Conservation (phyloP, 2,113 vertebrate species). For the Datnioides undecimradiatus region DNA sequence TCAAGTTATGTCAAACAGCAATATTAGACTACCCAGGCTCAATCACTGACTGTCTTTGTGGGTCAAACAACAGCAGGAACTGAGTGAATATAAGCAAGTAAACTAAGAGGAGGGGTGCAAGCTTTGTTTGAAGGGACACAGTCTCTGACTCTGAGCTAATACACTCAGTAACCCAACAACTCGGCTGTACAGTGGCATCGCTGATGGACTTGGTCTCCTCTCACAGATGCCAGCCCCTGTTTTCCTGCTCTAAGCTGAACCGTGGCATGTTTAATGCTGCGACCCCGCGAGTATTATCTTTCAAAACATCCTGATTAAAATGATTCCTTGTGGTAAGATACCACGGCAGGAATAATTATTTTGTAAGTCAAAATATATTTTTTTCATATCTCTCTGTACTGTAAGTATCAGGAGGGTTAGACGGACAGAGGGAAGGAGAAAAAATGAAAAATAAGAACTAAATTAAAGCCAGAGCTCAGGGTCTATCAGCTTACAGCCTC, state of each 20-base stretch:
- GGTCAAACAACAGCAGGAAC: no score
- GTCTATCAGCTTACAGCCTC: slow-evolving; percentile 82
- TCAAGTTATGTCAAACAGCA: no score
- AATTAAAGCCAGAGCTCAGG: slow-evolving; percentile 81
- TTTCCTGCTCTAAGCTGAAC: slow-evolving; percentile 47
- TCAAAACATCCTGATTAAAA: slow-evolving; percentile 82
- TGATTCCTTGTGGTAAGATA: slow-evolving; percentile 70
- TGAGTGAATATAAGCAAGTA: no score
- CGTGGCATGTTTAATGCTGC: slow-evolving; percentile 54
- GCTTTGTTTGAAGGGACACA: no score
- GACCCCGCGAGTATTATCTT: slow-evolving; percentile 65
- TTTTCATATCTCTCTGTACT: slow-evolving; percentile 57
- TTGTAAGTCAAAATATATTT: slow-evolving; percentile 73
- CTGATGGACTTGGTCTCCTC: neutral
- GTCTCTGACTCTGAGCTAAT: no score
- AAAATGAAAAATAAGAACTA: slow-evolving; percentile 73
- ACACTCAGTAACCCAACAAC: neutral
- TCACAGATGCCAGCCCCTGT: slow-evolving; percentile 33
- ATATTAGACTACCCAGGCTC: no score
- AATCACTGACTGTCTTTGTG: no score
- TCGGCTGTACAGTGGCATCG: neutral
- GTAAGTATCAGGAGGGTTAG: slow-evolving; percentile 62
- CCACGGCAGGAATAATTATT: slow-evolving; percentile 77
- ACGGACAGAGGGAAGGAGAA: slow-evolving; percentile 36
- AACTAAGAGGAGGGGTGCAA: no score